These are phyloP conservation scores for Hetaerina titia DNA, from an alignment of 2,888 invertebrate species.

Conservation along the genomic window DNA sequence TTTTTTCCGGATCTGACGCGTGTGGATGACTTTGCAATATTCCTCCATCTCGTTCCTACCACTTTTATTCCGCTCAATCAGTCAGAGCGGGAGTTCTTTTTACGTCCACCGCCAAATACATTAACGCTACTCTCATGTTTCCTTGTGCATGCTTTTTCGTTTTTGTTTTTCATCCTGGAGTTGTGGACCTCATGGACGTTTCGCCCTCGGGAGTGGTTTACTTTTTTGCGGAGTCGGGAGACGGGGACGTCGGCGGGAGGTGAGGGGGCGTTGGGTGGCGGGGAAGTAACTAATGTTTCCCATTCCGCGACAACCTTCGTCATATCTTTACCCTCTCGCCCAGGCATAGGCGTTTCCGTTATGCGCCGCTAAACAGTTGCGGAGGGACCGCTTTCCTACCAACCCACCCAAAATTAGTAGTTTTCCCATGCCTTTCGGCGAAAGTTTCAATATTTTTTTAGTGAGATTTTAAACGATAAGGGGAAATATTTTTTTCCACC, in stretches of 20 bases:
- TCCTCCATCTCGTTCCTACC: background rate
- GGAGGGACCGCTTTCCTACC: background rate
- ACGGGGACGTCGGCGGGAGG: background rate
- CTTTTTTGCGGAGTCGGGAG: background rate
- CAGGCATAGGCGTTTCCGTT: background rate
- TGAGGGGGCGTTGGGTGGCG: background rate
- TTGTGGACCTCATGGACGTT: background rate
- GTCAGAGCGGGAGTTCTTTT: background rate
- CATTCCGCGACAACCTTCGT: background rate
- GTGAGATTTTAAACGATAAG: background rate
- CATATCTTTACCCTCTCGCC: background rate
- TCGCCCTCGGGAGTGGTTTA: background rate
- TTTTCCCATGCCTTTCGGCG: background rate
- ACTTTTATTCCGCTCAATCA: conserved; percentile 1
- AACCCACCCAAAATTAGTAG: background rate
- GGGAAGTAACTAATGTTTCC: background rate
- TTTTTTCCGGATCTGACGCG: background rate
- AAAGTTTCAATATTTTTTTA: background rate
- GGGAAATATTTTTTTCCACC: background rate
- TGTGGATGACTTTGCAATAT: background rate
- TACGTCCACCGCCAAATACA: conserved; percentile 5
- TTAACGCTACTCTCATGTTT: background rate
- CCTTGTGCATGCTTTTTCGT: background rate
- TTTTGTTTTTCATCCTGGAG: background rate
- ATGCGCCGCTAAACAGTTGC: background rate